Base-by-base conservation (phyloP, 2,888 invertebrate genomes). In the Phalera bucephala region DNA sequence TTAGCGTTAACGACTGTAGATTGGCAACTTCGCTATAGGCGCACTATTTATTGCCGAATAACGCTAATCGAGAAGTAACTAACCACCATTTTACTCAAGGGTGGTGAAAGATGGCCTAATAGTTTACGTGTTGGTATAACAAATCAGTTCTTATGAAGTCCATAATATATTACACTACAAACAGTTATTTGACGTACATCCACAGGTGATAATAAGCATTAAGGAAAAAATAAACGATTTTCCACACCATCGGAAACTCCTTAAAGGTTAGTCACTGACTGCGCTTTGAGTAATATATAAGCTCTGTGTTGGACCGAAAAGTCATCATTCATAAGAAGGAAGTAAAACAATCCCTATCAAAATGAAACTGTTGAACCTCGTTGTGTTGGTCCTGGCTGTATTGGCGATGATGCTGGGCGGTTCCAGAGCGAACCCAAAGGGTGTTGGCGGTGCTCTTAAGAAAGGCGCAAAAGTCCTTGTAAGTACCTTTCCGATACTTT, bases 341-440 rank as follows among this genome's bases (percentile, higher is more conserved):
- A 41, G 38, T 21, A 31, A 3, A 11, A 17, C 33, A 11, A 52
- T 31, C 9, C 32, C n/a, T 20, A 13, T 39, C 37, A 51, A 36
- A 4, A 68, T 69, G 62, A 66, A 64, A 37, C 45, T 67, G 33
- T 45, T 51, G 25, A 33, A 37, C 29, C 34, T 68, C 0, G 43
- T 59, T 5, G 33, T 54, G 12, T 19, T 61, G 15, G 52, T 57
- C 6, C 31, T 64, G 43, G 58, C 62, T 11, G 46, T 55, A 17
- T 29, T 65, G 14, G 58, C 62, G 4, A 34, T 68, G 50, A 33
- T 65, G 37, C 19, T 63, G 36, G 45, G 51, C 4, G 38, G 39
- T 8, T 19, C 43, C 4, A 40, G 34, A 14, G 64, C 64, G 2
- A 32, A 32, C 3, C 65, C 63, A 3, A 59, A 63, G 20, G 45